Conservation (phyloP, 2,797 vertebrate genomes). For the Pseudochirops cupreus region DNA sequence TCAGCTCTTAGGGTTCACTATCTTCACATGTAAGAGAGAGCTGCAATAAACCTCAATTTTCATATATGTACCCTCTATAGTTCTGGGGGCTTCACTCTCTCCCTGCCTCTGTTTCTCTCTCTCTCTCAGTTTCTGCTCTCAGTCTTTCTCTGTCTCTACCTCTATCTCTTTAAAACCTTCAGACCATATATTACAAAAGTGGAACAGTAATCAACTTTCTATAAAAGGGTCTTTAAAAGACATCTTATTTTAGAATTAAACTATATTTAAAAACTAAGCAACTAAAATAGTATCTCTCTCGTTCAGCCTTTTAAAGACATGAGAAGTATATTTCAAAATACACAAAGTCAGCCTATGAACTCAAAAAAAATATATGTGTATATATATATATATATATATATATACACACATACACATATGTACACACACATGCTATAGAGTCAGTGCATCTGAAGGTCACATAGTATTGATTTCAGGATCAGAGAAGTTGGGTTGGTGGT, state of each 20-base stretch:
- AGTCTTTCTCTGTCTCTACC: background rate
- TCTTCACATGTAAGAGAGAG: slow-evolving; percentile 39
- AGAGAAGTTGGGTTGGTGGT: slow-evolving; percentile 24
- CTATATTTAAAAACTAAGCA: background rate
- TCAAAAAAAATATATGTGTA: background rate
- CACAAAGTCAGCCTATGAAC: background rate
- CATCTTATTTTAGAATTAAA: background rate
- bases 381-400: too few relatives aligned
- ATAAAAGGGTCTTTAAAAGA: background rate
- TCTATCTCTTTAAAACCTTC: background rate
- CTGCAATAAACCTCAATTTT: slow-evolving; percentile 7
- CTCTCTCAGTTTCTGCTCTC: background rate
- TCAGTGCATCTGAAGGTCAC: background rate
- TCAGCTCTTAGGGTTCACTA: slow-evolving; percentile 34
- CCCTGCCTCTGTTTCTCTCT: background rate
- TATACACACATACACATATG: background rate
- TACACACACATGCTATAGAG: background rate
- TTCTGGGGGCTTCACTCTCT: background rate
- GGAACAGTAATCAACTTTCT: background rate
- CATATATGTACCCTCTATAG: background rate
- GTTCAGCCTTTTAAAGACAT: background rate
- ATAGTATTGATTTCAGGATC: slow-evolving; percentile 15
- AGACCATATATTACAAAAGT: background rate
- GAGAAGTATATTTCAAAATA: slow-evolving; percentile 25
- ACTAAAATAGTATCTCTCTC: background rate